These are phyloP conservation scores for Formica aserva DNA, from an alignment of 2,888 invertebrate genomes.

Conservation along the genomic window DNA sequence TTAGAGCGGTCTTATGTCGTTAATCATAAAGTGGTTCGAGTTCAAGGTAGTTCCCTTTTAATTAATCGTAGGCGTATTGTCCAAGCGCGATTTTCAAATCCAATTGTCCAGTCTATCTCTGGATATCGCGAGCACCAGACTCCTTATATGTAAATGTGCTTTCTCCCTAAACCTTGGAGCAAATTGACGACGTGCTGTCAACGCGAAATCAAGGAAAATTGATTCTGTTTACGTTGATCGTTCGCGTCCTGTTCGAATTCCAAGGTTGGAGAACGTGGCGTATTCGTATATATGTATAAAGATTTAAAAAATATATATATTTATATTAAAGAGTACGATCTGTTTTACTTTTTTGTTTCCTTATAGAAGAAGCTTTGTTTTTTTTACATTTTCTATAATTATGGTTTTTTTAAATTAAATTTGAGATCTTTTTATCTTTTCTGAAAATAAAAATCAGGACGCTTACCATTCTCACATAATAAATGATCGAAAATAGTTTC, in stretches of 20 bases:
- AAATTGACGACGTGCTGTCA: conserved; percentile 29
- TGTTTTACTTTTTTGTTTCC: not conserved
- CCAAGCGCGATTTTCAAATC: conserved; percentile 64
- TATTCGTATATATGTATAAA: not conserved
- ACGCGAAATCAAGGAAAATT: conserved; percentile 17
- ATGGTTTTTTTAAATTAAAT: not conserved
- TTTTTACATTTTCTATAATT: not conserved
- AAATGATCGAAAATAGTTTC: not conserved
- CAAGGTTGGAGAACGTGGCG: not conserved
- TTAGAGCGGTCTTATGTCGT: conserved; percentile 63
- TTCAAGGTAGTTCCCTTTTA: conserved; percentile 64
- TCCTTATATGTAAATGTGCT: conserved; percentile 65
- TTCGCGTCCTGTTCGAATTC: not conserved
- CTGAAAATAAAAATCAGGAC: not conserved
- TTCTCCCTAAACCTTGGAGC: conserved; percentile 62
- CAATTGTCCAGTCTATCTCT: conserved; percentile 56
- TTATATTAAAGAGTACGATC: not conserved
- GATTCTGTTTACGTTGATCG: not conserved
- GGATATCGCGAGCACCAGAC: conserved; percentile 21
- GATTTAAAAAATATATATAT: not conserved
- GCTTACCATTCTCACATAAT: not conserved
- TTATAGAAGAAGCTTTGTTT: no score
- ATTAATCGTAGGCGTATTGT: conserved; percentile 66
- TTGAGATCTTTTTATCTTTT: not conserved
- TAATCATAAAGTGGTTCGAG: conserved; percentile 63